Evolutionary conservation across 1,140 invertebrate genomes (phyloP), one percentile per base, ranked within the genome.

Genomic region (Leptinotarsa undecemlineata): DNA sequence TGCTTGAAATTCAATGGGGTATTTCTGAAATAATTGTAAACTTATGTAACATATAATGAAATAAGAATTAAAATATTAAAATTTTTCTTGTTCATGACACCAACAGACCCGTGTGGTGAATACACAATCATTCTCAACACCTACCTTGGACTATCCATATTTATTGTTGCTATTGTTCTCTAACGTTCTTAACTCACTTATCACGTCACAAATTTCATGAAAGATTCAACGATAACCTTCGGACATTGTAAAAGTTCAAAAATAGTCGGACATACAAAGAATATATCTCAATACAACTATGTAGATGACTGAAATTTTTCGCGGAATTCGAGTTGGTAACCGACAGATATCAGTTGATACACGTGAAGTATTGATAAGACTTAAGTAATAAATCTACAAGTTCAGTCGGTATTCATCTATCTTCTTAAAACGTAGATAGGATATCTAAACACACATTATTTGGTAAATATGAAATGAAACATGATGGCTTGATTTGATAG

Each of bases 171-270:
- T 42, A 42, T 42, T 71, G n/a, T 71, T 71, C 48, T 15, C 21
- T 61, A 60, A 57, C 17, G 69, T 71, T 71, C 69, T 19, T 71
- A 26, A 47, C 69, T 71, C 48, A 71, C n/a, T 60, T 57, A 71
- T 71, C 57, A 71, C 69, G 69, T 71, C 51, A 71, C 69, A 48
- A 71, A 26, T 26, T 61, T 23, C 57, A 61, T 57, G 51, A 70
- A 57, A 61, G 15, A 20, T 61, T 61, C 69, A 60, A 61, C 23
- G 23, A 33, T 61, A 60, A 68, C 42, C 51, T 57, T 57, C 51
- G 51, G 15, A 57, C 51, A 57, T 57, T 57, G 15, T 57, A 57
- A 57, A 57, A 19, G n/a, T 57, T 42, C n/a, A 19, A 17, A 57
- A 57, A 57, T 57, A 57, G 51, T 57, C n/a, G 51, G 6, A 57